Conservation (phyloP, 2,797 vertebrate species). For the Eremophila alpestris region DNA sequence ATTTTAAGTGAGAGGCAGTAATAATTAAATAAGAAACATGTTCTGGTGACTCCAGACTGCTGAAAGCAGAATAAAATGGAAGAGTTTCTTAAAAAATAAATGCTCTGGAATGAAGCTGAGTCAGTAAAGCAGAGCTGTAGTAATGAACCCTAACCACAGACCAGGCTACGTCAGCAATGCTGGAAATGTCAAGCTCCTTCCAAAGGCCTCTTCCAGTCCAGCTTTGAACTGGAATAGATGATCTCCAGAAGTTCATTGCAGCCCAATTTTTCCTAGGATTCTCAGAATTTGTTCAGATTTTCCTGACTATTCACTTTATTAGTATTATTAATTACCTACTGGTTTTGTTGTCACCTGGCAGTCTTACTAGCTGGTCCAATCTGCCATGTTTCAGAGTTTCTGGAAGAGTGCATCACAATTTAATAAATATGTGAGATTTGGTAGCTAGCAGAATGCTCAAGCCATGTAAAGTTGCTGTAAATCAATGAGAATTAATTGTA, state of each 20-base stretch:
- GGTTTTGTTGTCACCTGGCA: not conserved
- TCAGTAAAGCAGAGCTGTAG: not conserved
- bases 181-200: not conserved
- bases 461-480: not conserved
- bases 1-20: not conserved
- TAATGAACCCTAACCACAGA: not conserved
- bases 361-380: not conserved
- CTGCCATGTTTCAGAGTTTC: not conserved
- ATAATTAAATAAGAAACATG: not conserved
- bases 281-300: not conserved
- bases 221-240: not conserved
- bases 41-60: not conserved
- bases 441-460: not conserved
- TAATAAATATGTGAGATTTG: not conserved
- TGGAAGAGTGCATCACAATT: not conserved
- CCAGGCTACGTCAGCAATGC: fast-evolving
- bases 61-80: not conserved
- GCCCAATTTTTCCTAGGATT: not conserved
- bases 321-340: not conserved
- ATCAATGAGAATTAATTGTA: not conserved
- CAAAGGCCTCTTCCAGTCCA: not conserved
- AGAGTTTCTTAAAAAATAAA: not conserved
- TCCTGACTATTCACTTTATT: not conserved
- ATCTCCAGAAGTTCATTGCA: not conserved
- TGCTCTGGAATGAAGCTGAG: not conserved